A percentile compares a stretch with the other conserved stretches of the same genome.
Conservation (phyloP, 2,797 vertebrate species). For the Cynodonichthys magdalenae region DNA sequence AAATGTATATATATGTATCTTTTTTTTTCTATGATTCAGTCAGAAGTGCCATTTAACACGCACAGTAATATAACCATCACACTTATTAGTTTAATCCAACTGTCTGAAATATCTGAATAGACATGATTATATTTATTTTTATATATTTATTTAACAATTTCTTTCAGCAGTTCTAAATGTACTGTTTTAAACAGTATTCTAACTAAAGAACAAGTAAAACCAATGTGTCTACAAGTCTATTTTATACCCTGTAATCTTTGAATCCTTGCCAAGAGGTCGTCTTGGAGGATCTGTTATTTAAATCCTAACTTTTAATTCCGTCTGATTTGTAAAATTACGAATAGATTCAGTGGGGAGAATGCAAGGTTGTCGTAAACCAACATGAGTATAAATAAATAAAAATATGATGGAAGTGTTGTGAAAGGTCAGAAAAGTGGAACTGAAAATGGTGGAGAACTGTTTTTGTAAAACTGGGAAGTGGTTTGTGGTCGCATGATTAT, state of each 20-base stretch:
- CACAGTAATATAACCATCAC: background rate
- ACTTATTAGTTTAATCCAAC: no score
- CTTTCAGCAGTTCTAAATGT: no score
- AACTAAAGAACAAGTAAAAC: background rate
- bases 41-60: no score
- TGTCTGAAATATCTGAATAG: background rate
- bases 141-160: no score
- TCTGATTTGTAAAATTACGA: background rate
- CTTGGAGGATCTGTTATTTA: no score
- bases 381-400: background rate
- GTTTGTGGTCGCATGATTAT: conserved; percentile 44
- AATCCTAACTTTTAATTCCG: background rate
- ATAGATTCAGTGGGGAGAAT: background rate
- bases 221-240: background rate
- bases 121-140: background rate
- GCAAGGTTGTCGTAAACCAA: no score
- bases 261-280: background rate
- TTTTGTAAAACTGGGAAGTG: conserved; percentile 47
- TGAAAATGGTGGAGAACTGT: conserved; percentile 37
- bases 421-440: conserved; percentile 47
- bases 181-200: no score
- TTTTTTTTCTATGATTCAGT: no score
- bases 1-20: no score
- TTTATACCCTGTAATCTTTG: background rate
- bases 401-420: background rate